Conservation (phyloP, 2,797 vertebrate species). For the Neomorphus geoffroyi region DNA sequence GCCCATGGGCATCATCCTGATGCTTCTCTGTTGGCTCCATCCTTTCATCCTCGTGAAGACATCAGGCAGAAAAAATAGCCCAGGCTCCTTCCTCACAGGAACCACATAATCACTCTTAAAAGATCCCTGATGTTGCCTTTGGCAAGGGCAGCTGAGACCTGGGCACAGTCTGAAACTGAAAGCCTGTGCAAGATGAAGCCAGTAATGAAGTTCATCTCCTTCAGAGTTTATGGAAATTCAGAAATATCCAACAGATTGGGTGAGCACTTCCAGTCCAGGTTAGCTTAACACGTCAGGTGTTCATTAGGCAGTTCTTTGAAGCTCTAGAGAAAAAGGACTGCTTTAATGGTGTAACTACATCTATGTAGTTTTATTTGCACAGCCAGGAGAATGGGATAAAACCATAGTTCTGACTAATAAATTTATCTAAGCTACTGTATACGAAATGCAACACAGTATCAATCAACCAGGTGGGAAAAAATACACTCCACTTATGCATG, state of each 20-base stretch:
- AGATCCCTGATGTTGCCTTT: neutral
- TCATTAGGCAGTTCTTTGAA: neutral
- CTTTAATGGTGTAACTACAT: neutral
- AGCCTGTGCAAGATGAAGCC: neutral
- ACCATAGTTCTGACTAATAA: neutral
- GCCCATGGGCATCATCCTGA: neutral
- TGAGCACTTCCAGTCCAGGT: neutral
- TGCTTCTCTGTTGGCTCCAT: neutral
- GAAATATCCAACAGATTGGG: neutral
- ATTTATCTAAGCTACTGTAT: neutral
- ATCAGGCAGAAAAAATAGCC: neutral
- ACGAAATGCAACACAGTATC: neutral
- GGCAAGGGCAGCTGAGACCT: neutral
- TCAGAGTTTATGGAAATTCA: neutral
- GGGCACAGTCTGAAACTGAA: neutral
- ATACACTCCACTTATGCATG: accelerated
- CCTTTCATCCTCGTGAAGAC: neutral
- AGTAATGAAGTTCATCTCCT: neutral
- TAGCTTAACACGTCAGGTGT: neutral
- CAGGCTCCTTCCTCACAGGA: neutral
- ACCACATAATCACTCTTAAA: neutral
- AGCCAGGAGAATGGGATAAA: neutral
- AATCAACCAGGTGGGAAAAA: neutral
- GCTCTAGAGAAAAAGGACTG: neutral
- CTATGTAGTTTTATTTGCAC: neutral